Base-by-base conservation (phyloP, 2,113 vertebrate species). In the Barbus barbus region DNA sequence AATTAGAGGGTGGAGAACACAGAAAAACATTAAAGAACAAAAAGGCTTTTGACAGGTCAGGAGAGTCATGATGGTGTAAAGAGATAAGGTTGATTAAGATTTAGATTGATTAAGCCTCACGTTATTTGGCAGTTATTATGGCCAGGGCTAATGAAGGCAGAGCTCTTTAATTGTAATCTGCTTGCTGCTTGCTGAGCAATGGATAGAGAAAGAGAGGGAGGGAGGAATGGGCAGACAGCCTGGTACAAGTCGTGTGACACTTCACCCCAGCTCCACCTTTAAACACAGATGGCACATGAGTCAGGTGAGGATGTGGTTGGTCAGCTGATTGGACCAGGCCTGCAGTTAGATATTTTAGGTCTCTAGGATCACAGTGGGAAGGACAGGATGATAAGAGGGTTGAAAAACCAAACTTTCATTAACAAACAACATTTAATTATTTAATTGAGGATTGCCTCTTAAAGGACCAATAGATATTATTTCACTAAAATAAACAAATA, bases 141-240 rank as follows among this genome's bases (percentile, higher is more conserved):
- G 16, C 16, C 84, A 85, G 79, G 78, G 67, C 73, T 89, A 86
- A 85, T 87, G 83, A 90, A 86, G 82, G 84, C 81, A 4, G 41
- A 16, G 56, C 60, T 56, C 76, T 58, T 3, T 78, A 72, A 81
- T 83, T 84, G 72, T 93, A 91, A 94, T 93, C 91, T 91, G 88
- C 90, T 93, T 92, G 89, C 82, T 76, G 86, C 83, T 87, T 81
- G 85, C 83, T 73, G 71, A 87, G 81, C 77, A 79, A 74, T 78
- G 53, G 83, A 69, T 53, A n/a, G 79, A 78, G 31, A 9, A 8
- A 9, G 38, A 9, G 38, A 74, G 33, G 74, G 86, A 81, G 44
- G 81, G 63, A 53, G 22, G 53, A 67, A 76, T 65, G 28, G n/a
- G 67, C 31, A 71, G 36, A 69, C 73, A 84, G 71, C 82, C 67